Percentiles rank a stretch among this genome's conserved stretches.
Conservation (phyloP, 2,888 invertebrate genomes). For the Metallyticus violacea region DNA sequence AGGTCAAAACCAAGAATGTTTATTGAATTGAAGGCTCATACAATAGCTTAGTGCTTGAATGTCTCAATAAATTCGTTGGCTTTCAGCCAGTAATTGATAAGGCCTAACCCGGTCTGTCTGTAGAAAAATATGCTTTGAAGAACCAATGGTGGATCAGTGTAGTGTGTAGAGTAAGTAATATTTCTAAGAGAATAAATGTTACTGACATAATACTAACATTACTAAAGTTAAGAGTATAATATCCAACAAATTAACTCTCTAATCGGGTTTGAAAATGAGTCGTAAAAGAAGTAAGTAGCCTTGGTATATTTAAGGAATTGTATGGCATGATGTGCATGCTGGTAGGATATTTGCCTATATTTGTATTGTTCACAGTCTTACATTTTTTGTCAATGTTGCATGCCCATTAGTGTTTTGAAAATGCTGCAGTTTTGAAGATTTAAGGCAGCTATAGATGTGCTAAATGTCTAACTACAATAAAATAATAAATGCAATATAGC, state of each 20-base stretch:
- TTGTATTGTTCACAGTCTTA: no score
- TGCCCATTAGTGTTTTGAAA: no score
- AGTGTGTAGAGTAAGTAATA: not conserved
- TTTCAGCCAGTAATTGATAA: not conserved
- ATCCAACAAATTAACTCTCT: not conserved
- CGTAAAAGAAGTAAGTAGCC: not conserved
- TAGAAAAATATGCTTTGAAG: not conserved
- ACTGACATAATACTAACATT: not conserved
- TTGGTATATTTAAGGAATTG: not conserved
- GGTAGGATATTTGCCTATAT: not conserved
- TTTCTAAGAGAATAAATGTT: not conserved
- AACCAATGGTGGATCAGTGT: not conserved
- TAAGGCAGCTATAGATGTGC: no score
- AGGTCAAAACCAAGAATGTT: not conserved
- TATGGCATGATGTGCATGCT: not conserved
- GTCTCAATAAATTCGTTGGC: not conserved
- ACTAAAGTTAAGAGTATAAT: not conserved
- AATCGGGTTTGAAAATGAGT: not conserved
- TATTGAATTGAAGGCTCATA: not conserved
- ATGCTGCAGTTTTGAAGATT: no score
- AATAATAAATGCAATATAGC: no score
- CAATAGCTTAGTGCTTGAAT: not conserved
- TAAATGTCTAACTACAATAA: no score
- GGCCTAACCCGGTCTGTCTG: not conserved
- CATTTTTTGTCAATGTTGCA: no score